Evolutionary conservation across 2,113 vertebrate species (phyloP).

Genomic region (Saguinus midas): DNA sequence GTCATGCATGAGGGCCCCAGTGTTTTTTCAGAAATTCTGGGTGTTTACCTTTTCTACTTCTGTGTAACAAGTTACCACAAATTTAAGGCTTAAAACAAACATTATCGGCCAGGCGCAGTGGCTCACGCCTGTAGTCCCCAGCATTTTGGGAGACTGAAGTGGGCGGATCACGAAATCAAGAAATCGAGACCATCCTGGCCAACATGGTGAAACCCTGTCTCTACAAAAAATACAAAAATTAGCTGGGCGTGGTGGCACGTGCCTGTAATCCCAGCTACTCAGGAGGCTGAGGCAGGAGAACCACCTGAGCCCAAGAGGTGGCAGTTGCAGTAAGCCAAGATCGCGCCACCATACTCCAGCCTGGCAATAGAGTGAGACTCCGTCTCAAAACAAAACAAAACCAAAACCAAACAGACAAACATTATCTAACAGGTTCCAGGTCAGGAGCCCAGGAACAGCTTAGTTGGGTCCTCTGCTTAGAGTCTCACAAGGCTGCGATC

Average conservation of each 20-base stretch:
- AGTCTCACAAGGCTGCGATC: neutral
- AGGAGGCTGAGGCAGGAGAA: neutral
- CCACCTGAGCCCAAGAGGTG: neutral
- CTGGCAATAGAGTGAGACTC: neutral
- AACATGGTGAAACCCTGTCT: neutral
- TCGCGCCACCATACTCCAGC: neutral
- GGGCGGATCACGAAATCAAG: neutral
- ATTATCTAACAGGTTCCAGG: neutral
- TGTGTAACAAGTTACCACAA: neutral
- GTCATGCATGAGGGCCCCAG: neutral
- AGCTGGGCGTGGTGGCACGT: neutral
- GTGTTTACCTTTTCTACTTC: neutral
- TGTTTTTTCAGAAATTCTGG: slow-evolving; percentile 18
- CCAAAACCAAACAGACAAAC: neutral
- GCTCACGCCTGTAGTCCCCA: neutral
- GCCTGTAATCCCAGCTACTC: neutral
- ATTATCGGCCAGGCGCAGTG: neutral
- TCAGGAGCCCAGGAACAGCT: neutral
- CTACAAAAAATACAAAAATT: neutral
- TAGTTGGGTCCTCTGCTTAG: neutral
- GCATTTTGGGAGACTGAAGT: neutral
- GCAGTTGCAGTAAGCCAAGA: neutral
- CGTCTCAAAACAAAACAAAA: neutral
- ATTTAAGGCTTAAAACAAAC: neutral
- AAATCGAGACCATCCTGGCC: neutral